These are phyloP conservation scores for Mastomys natalensis DNA, from an alignment of 2,113 vertebrate genomes.

Conservation along the genomic window DNA sequence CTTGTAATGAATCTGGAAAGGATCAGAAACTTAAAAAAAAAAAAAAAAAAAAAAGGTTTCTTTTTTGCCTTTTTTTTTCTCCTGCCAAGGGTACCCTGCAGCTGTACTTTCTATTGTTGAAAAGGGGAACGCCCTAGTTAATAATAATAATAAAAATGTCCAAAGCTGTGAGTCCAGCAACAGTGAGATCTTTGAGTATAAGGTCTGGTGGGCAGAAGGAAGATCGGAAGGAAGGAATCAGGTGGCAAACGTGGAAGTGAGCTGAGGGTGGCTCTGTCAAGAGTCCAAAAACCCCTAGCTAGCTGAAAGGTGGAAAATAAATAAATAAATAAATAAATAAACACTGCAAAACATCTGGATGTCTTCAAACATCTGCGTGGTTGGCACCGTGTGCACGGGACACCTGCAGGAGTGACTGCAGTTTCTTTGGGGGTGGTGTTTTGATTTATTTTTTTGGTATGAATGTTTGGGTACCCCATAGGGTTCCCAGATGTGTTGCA, in stretches of 20 bases:
- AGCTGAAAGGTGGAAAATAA: not conserved
- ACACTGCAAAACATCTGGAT: not conserved
- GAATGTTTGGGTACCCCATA: not conserved
- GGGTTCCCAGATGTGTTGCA: conserved; percentile 63
- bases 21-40: conserved; percentile 8
- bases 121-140: conserved; percentile 68
- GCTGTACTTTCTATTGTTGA: conserved; percentile 78
- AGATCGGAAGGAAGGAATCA: not conserved
- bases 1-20: conserved; percentile 75
- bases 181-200: conserved; percentile 72
- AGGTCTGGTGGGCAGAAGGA: conserved; percentile 33
- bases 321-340: not conserved
- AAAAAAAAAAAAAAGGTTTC: not conserved
- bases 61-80: conserved; percentile 41
- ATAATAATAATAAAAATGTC: conserved; percentile 72
- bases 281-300: rapidly evolving
- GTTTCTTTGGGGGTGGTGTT: not conserved
- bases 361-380: conserved; percentile 18
- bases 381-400: not conserved
- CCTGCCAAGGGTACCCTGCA: conserved; percentile 76
- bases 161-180: conserved; percentile 77
- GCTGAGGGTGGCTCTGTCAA: not conserved
- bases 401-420: conserved; percentile 49
- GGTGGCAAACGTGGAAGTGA: not conserved
- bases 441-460: not conserved